Percentiles rank a stretch among this genome's conserved stretches.
These are phyloP conservation scores for Xenotilapia longispinis DNA, from an alignment of 2,113 vertebrate species.

Conservation along the genomic window DNA sequence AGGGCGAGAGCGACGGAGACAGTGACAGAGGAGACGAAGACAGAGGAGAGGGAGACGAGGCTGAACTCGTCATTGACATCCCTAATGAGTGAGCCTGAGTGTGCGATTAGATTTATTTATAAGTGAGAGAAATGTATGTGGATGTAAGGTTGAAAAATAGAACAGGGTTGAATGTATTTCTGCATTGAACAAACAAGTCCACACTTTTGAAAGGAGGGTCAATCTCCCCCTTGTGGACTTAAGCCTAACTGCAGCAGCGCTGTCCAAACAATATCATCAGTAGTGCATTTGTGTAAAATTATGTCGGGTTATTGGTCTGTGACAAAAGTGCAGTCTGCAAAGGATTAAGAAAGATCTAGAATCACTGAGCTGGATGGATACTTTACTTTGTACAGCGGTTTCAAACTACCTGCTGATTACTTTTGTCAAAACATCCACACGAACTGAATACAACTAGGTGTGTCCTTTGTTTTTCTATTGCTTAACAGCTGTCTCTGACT, in stretches of 20 bases:
- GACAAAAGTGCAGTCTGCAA: background rate
- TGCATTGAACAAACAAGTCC: background rate
- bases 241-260: background rate
- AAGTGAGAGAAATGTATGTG: background rate
- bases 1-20: slow-evolving; percentile 73
- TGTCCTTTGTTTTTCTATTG: background rate
- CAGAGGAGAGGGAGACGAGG: slow-evolving; percentile 74
- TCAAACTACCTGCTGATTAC: background rate
- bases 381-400: background rate
- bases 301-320: background rate
- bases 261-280: background rate
- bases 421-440: background rate
- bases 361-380: background rate
- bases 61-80: slow-evolving; percentile 77
- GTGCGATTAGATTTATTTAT: slow-evolving; percentile 9
- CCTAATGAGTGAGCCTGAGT: slow-evolving; percentile 70
- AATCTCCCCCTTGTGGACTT: slow-evolving; percentile 37
- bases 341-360: background rate
- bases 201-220: background rate
- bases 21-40: slow-evolving; percentile 75
- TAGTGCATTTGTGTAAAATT: background rate
- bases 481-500: background rate
- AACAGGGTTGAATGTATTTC: background rate
- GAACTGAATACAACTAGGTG: background rate
- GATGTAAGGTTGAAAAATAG: background rate